A percentile compares a stretch with the other conserved stretches of the same genome.
phyloP scores from a whole-genome alignment of 2,797 vertebrate genomes.

The Leptatherina wallacei region DNA sequence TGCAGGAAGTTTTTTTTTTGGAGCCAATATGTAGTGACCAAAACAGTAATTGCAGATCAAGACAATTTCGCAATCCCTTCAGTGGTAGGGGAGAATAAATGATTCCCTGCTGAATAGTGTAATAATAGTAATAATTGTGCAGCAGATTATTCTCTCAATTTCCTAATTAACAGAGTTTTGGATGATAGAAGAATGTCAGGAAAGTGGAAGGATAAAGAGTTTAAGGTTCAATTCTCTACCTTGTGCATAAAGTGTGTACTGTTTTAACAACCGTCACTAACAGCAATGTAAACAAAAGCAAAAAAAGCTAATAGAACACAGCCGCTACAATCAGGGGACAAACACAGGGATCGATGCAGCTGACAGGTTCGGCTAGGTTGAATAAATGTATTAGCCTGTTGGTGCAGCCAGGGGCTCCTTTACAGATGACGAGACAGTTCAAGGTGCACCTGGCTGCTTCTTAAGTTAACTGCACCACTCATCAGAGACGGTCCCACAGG shows the following conservation, averaged over 20 bases:
- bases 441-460: slow-evolving; percentile 60
- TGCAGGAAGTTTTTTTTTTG: not conserved
- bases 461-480: slow-evolving; percentile 57
- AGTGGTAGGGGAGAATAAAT: not conserved
- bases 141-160: not conserved
- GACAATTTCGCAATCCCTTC: too few species aligned
- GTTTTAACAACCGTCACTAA: too few species aligned
- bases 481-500: slow-evolving; percentile 54
- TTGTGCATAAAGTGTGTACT: too few species aligned
- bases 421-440: slow-evolving; percentile 36
- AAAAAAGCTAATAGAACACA: not conserved
- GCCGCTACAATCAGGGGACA: not conserved
- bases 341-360: slow-evolving; percentile 19
- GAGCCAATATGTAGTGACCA: not conserved
- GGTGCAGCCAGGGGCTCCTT: slow-evolving; percentile 11
- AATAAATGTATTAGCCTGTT: slow-evolving; percentile 29
- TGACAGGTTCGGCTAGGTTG: slow-evolving; percentile 7
- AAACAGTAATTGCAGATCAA: too few species aligned
- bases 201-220: too few species aligned
- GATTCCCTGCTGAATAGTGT: not conserved
- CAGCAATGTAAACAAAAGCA: not conserved
- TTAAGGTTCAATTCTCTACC: too few species aligned
- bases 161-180: not conserved
- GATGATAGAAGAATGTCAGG: not conserved
- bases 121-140: not conserved